Base-by-base conservation (phyloP, 2,888 invertebrate genomes). In the Strigamia maritima region DNA sequence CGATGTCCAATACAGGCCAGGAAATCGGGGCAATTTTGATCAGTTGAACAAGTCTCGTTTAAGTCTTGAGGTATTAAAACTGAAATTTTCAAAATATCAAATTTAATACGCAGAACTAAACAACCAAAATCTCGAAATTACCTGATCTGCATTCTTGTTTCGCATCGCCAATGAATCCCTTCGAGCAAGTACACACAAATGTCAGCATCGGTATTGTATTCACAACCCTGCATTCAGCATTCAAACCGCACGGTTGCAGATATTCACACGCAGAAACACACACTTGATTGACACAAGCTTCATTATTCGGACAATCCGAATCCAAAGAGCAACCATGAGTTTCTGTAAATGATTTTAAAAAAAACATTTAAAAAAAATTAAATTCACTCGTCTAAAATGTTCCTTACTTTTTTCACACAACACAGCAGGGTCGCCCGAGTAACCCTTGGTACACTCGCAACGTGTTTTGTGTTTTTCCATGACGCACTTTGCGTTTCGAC, bases 301-400 rank as follows among this genome's bases (percentile, higher is more conserved):
- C 91, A 82, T 90, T 81, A 84, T 89, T 89, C 10, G 91, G 88
- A 86, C 95, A 95, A 84, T 95, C 94, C 10, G 92, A 91, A 85
- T 94, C 94, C 1, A 91, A 90, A n/a, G 94, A 91, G 85, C 95
- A 95, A 89, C 95, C 94, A 31, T 94, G 94, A 40, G 28, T 75
- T 40, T 38, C 79, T 79, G n/a, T 1, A 28, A 78, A 12, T 3
- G 14, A 24, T 19, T n/a, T 16, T 7, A 16, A 26, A 6, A 1
- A 74, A 74, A 31, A 7, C 24, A 2, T n/a, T 70, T 22, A 70
- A 16, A 26, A 35, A 75, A 75, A 28, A 28, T 75, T 35, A 12
- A 24, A 26, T 26, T 26, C 16, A 24, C 12, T 7, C 14, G 26
- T n/a, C 1, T 26, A 74, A 74, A 28, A 24, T 74, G 1, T 14